Percentiles rank a stretch among this genome's conserved stretches.
Conservation (phyloP, 1,140 invertebrate species). For the Tetraneura akinire region DNA sequence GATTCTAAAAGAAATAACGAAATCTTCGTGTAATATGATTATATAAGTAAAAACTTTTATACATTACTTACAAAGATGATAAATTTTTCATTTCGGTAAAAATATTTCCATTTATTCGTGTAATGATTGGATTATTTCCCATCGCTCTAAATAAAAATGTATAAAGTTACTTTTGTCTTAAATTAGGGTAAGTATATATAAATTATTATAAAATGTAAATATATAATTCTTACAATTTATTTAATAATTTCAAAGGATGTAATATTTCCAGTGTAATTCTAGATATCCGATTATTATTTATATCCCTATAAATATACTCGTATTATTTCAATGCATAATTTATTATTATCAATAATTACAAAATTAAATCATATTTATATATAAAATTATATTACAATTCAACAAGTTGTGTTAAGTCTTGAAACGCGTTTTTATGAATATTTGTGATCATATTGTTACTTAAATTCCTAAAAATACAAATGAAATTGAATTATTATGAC, state of each 20-base stretch:
- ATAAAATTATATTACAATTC: slow-evolving; percentile 29
- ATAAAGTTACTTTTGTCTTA: too few species aligned
- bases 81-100: slow-evolving; percentile 12
- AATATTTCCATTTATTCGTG: not conserved
- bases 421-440: slow-evolving; percentile 23
- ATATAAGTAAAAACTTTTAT: too few species aligned
- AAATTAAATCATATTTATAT: too few species aligned
- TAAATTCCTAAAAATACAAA: slow-evolving; percentile 35
- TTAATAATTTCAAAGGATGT: not conserved
- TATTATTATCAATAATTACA: too few species aligned
- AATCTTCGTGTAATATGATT: too few species aligned
- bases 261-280: not conserved
- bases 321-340: too few species aligned
- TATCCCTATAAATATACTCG: slow-evolving; percentile 18
- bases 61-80: slow-evolving; percentile 19
- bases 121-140: slow-evolving; percentile 16
- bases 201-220: not conserved
- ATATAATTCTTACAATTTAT: slow-evolving; percentile 16
- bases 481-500: not conserved
- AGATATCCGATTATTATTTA: slow-evolving; percentile 2
- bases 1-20: too few species aligned
- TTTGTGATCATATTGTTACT: not conserved
- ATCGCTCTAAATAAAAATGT: not conserved
- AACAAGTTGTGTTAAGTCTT: not conserved
- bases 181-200: too few species aligned